phyloP scores from a whole-genome alignment of 2,888 invertebrate genomes.

The Meghimatium bilineatum region DNA sequence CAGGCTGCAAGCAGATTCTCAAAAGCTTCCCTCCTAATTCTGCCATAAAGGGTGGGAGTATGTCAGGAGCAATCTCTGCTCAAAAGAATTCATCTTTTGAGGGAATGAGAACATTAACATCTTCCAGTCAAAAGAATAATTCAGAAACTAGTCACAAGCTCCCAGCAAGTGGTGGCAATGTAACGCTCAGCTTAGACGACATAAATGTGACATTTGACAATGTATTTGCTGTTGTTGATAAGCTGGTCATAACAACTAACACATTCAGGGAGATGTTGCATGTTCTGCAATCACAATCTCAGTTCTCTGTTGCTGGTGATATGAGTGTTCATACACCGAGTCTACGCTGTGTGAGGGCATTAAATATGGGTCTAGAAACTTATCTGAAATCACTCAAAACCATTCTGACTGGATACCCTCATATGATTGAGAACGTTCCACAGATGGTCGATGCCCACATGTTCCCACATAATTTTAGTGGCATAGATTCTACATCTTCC shows the following conservation, averaged over 20 bases:
- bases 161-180: background rate
- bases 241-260: conserved; percentile 37
- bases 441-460: background rate
- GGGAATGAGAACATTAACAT: background rate
- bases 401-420: conserved; percentile 27
- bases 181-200: conserved; percentile 21
- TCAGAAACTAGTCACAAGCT: conserved; percentile 9
- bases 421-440: background rate
- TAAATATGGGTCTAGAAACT: conserved; percentile 49
- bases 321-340: conserved; percentile 51
- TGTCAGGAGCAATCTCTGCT: background rate
- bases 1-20: conserved; percentile 25
- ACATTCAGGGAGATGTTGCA: conserved; percentile 46
- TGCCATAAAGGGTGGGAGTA: conserved; percentile 1
- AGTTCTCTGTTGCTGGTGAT: conserved; percentile 35
- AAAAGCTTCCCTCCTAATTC: background rate
- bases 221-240: conserved; percentile 40
- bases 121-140: background rate
- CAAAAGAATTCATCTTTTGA: background rate
- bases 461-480: background rate
- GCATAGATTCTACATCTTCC: conserved; percentile 1
- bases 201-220: conserved; percentile 36
- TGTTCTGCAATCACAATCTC: conserved; percentile 39
- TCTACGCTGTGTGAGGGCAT: conserved; percentile 45
- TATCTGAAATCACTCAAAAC: conserved; percentile 46